Percentiles rank a stretch among this genome's conserved stretches.
These are phyloP conservation scores for Vanessa tameamea DNA, from an alignment of 1,140 invertebrate genomes.

Conservation along the genomic window DNA sequence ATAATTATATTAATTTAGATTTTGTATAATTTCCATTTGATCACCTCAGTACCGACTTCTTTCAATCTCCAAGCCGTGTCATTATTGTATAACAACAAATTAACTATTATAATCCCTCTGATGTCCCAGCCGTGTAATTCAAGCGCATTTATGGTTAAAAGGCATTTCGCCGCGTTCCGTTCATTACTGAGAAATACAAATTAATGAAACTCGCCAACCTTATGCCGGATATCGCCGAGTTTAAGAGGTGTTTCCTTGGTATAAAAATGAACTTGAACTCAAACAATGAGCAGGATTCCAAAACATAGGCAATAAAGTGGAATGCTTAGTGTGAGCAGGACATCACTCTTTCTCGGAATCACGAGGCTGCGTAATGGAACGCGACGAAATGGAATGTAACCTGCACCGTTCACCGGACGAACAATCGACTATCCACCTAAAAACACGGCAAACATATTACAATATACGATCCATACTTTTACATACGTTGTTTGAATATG, in stretches of 20 bases:
- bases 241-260: conserved; percentile 60
- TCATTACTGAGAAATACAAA: conserved; percentile 18
- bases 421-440: conserved; percentile 48
- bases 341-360: conserved; percentile 72
- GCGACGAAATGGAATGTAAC: conserved; percentile 73
- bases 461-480: conserved; percentile 18
- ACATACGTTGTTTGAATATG: background rate
- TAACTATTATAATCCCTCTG: conserved; percentile 28
- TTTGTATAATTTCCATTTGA: no score
- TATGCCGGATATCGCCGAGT: conserved; percentile 60
- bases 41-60: no score
- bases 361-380: conserved; percentile 70
- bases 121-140: conserved; percentile 1
- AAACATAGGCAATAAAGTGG: conserved; percentile 72
- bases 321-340: conserved; percentile 70
- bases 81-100: conserved; percentile 39
- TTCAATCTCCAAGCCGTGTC: conserved; percentile 25
- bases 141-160: conserved; percentile 20
- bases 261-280: conserved; percentile 70
- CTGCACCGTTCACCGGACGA: conserved; percentile 55
- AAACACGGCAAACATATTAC: conserved; percentile 43
- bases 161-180: conserved; percentile 12
- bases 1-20: no score
- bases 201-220: conserved; percentile 43
- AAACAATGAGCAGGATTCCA: conserved; percentile 77